A percentile compares a stretch with the other conserved stretches of the same genome.
Conservation (phyloP, 2,888 invertebrate genomes). For the Pollenia griseotomentosa region DNA sequence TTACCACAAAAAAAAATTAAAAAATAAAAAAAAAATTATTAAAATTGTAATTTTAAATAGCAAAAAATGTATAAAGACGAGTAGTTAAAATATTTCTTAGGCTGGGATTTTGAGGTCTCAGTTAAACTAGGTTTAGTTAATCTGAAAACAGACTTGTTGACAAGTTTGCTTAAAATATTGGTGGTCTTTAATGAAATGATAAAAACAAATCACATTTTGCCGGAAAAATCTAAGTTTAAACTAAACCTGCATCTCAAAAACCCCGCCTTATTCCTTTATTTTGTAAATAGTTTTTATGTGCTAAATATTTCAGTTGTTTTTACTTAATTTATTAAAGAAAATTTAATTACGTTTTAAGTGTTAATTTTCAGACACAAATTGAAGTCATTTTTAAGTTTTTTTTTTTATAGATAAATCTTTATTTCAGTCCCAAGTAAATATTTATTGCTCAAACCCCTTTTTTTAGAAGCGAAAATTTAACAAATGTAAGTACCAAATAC, state of each 20-base stretch:
- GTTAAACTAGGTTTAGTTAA: too few relatives aligned
- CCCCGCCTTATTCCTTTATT: constrained; percentile 39
- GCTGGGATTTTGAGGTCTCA: too few relatives aligned
- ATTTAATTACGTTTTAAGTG: constrained; percentile 30
- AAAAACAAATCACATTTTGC: too few relatives aligned
- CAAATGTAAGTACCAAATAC: constrained; percentile 44
- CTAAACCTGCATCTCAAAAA: too few relatives aligned
- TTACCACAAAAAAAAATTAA: constrained; percentile 64
- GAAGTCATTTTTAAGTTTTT: constrained; percentile 54
- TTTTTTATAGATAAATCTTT: background rate
- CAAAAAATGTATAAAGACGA: constrained; percentile 74
- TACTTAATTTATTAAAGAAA: constrained; percentile 63
- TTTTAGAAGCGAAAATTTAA: background rate
- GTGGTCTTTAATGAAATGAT: too few relatives aligned
- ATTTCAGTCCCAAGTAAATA: background rate
- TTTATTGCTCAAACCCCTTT: constrained; percentile 25
- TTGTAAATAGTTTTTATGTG: constrained; percentile 72
- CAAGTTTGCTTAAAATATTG: too few relatives aligned
- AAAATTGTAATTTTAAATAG: constrained; percentile 71
- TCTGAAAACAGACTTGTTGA: too few relatives aligned
- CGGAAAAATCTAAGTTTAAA: too few relatives aligned
- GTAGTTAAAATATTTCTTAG: constrained; percentile 67
- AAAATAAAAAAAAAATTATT: constrained; percentile 61
- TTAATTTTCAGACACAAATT: constrained; percentile 27
- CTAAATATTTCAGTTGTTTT: constrained; percentile 25